Conservation (phyloP, 2,113 vertebrate genomes). For the Myotis brandtii region DNA sequence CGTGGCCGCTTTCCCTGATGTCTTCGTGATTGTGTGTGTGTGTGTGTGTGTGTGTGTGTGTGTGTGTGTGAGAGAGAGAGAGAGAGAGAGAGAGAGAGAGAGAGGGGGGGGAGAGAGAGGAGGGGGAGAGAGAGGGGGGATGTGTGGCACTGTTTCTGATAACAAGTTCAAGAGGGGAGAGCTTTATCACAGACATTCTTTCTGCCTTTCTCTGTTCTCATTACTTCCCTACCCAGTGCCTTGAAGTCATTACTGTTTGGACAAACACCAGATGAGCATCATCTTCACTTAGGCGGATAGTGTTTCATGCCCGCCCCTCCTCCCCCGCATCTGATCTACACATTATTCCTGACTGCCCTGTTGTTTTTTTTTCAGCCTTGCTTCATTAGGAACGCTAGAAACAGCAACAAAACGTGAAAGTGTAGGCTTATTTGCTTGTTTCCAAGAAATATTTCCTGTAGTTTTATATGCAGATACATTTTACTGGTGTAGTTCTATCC, state of each 20-base stretch:
- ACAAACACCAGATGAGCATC: conserved; percentile 26
- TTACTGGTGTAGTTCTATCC: background rate
- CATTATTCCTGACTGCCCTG: background rate
- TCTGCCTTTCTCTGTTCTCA: background rate
- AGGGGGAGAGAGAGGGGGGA: rapidly evolving
- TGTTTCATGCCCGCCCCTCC: background rate
- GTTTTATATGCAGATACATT: background rate
- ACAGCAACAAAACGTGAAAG: background rate
- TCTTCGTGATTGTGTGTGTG: background rate
- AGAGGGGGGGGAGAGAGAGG: too few relatives aligned
- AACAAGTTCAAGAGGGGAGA: background rate
- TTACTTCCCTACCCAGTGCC: background rate
- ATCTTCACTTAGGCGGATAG: background rate
- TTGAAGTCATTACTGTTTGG: conserved; percentile 35
- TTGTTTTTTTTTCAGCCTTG: background rate
- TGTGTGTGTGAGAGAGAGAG: too few relatives aligned
- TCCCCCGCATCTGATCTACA: background rate
- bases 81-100: too few relatives aligned
- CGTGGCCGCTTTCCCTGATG: background rate
- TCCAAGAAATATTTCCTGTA: background rate
- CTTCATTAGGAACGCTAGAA: background rate
- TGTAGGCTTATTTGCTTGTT: background rate
- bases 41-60: background rate
- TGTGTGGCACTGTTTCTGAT: background rate
- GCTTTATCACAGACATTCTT: background rate